phyloP scores from a whole-genome alignment of 1,140 invertebrate genomes.

The Cryptotermes secundus region DNA sequence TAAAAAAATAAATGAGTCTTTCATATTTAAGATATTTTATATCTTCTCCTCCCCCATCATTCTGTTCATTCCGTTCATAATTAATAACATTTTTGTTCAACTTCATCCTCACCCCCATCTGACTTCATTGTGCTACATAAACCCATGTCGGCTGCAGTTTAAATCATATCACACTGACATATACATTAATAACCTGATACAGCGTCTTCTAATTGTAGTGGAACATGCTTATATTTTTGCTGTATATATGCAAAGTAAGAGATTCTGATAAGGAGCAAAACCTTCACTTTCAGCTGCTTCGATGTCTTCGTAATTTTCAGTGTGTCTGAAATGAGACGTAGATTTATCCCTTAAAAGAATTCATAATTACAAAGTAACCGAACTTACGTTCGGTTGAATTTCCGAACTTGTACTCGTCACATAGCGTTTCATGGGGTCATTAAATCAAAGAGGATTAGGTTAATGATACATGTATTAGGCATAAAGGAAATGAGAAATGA shows the following conservation, averaged over 20 bases:
- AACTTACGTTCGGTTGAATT: too few species aligned
- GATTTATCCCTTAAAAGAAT: too few species aligned
- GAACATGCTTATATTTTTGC: not conserved
- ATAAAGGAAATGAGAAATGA: too few species aligned
- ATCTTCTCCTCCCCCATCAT: not conserved
- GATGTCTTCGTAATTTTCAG: not conserved
- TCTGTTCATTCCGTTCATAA: conserved; percentile 13
- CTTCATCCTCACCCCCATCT: not conserved
- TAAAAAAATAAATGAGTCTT: conserved; percentile 14
- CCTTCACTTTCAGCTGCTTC: not conserved
- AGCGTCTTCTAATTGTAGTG: not conserved
- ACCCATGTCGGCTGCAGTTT: not conserved
- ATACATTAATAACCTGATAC: not conserved
- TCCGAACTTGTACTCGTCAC: too few species aligned
- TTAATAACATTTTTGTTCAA: conserved; percentile 19
- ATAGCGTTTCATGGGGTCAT: too few species aligned
- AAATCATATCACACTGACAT: not conserved
- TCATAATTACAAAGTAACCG: too few species aligned
- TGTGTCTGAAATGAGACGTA: too few species aligned
- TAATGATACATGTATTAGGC: too few species aligned
- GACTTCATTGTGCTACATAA: not conserved
- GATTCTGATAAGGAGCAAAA: not conserved
- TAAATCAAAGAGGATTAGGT: too few species aligned
- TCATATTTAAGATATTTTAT: conserved; percentile 19
- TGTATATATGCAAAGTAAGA: not conserved